These are phyloP conservation scores for Euura saliciscinereae DNA, from an alignment of 1,140 invertebrate genomes.

Conservation along the genomic window DNA sequence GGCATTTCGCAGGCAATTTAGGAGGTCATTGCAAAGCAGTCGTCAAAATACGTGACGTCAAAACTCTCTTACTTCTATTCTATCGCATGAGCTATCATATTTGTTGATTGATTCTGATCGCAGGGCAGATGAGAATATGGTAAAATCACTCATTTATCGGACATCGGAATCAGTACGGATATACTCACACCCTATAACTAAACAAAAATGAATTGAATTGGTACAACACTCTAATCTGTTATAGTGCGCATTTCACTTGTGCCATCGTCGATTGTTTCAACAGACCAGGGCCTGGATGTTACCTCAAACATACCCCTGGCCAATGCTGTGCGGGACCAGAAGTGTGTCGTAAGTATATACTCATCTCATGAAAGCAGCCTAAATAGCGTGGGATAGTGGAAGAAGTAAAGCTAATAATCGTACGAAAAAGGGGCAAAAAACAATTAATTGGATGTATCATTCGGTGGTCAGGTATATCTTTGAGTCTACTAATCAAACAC, in stretches of 20 bases:
- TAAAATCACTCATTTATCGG: too few relatives aligned
- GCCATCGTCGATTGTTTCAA: constrained; percentile 32
- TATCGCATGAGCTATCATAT: too few relatives aligned
- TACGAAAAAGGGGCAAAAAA: neutral
- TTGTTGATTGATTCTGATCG: too few relatives aligned
- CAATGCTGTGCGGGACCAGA: constrained; percentile 29
- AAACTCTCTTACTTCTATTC: too few relatives aligned
- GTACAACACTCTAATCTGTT: constrained; percentile 19
- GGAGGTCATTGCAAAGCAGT: too few relatives aligned
- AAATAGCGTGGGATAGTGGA: neutral
- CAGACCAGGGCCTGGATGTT: constrained; percentile 25
- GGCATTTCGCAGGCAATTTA: too few relatives aligned
- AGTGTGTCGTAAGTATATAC: constrained; percentile 40
- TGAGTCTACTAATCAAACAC: too few relatives aligned
- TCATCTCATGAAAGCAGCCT: neutral
- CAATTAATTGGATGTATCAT: constrained; percentile 12
- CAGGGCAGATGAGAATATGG: too few relatives aligned
- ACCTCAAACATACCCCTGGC: neutral
- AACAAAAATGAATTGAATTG: constrained; percentile 20
- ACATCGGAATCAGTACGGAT: too few relatives aligned
- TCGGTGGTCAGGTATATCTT: too few relatives aligned
- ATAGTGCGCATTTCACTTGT: constrained; percentile 36
- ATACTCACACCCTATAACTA: neutral
- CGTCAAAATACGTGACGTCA: too few relatives aligned
- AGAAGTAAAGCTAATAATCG: neutral